A percentile compares a stretch with the other conserved stretches of the same genome.
Evolutionary conservation across 2,888 invertebrate genomes (phyloP).

Genomic region (Gasteruption jaculator): DNA sequence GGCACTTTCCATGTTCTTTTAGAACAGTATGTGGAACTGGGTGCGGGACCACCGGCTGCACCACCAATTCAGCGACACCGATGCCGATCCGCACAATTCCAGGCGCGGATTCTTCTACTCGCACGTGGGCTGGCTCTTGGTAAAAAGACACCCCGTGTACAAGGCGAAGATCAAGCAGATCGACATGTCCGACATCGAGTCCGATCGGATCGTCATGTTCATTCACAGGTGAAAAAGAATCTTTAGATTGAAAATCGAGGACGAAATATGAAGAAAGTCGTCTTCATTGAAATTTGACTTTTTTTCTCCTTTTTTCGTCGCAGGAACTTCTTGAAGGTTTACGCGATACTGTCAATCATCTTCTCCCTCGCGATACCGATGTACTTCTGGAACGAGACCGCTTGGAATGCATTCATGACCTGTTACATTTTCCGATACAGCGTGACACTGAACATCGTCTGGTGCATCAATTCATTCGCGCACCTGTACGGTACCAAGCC

Average conservation of each 20-base stretch:
- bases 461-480: conserved; percentile 79
- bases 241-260: too few species aligned
- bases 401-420: conserved; percentile 59
- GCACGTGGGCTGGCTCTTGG: conserved; percentile 83
- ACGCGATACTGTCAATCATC: conserved; percentile 58
- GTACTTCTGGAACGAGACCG: conserved; percentile 65
- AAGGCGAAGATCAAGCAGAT: conserved; percentile 63
- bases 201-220: conserved; percentile 68
- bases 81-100: conserved; percentile 78
- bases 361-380: conserved; percentile 65
- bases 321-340: conserved; percentile 65
- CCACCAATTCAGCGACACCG: conserved; percentile 72
- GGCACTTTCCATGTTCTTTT: too few species aligned
- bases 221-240: conserved; percentile 63
- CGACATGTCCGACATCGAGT: conserved; percentile 71
- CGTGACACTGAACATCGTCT: conserved; percentile 67
- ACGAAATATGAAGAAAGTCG: too few species aligned
- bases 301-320: conserved; percentile 37
- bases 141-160: conserved; percentile 73
- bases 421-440: conserved; percentile 63
- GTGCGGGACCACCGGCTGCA: conserved; percentile 77
- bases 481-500: conserved; percentile 43
- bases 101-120: conserved; percentile 82
- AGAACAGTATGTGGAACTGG: conserved; percentile 76
- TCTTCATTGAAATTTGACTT: too few species aligned